Conservation (phyloP, 2,113 vertebrate genomes). For the Colaptes auratus region DNA sequence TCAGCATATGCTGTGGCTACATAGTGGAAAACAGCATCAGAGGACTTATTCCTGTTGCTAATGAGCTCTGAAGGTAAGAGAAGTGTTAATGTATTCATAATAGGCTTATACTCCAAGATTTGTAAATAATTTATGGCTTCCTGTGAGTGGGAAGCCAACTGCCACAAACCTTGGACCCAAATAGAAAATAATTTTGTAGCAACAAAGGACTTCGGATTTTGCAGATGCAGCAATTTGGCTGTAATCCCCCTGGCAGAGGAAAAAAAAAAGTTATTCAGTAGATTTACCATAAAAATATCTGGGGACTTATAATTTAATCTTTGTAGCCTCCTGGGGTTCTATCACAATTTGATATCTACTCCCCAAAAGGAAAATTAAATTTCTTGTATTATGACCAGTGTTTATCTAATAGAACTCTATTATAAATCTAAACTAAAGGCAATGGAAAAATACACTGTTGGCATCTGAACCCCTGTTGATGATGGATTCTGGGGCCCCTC, state of each 20-base stretch:
- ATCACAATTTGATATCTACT: conserved; percentile 9
- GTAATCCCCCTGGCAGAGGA: neutral
- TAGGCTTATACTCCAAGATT: conserved; percentile 30
- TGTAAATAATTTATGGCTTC: conserved; percentile 62
- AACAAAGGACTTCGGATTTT: conserved; percentile 16
- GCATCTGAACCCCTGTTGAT: neutral
- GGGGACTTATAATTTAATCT: conserved; percentile 12
- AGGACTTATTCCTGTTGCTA: conserved; percentile 51
- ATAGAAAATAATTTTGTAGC: conserved; percentile 36
- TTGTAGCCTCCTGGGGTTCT: neutral
- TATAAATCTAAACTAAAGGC: neutral
- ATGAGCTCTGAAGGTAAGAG: conserved; percentile 52
- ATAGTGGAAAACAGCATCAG: conserved; percentile 48
- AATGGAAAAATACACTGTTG: neutral
- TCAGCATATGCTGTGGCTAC: conserved; percentile 13
- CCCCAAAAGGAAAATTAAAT: neutral
- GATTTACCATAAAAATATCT: neutral
- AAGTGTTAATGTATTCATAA: conserved; percentile 51
- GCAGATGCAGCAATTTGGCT: conserved; percentile 5
- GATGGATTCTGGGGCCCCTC: neutral
- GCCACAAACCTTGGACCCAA: conserved; percentile 8
- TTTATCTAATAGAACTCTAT: conserved; percentile 13
- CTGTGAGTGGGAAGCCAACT: conserved; percentile 1
- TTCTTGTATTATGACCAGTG: neutral
- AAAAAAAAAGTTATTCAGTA: neutral